Percentiles rank a stretch among this genome's conserved stretches.
Evolutionary conservation across 1,140 invertebrate species (phyloP).

Genomic region (Pollicipes pollicipes): DNA sequence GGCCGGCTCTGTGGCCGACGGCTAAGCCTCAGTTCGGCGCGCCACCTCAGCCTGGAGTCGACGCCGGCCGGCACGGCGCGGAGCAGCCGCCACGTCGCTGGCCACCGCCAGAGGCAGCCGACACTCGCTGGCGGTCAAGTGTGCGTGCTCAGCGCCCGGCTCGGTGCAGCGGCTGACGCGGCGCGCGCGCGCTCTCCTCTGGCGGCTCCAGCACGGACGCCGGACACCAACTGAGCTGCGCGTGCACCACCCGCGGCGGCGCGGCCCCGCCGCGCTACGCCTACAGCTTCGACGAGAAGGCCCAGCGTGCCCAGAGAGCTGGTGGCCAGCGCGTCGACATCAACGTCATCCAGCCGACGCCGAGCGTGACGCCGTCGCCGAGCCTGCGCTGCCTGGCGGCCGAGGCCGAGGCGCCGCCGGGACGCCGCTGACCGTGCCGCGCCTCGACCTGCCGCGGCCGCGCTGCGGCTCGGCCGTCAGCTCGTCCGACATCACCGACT

Average conservation of each 20-base stretch:
- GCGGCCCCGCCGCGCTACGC: neutral
- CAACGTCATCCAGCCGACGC: slow-evolving; percentile 20
- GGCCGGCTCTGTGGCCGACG: neutral
- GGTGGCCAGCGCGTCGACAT: slow-evolving; percentile 19
- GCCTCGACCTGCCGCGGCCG: slow-evolving; percentile 14
- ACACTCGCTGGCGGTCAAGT: neutral
- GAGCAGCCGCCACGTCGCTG: neutral
- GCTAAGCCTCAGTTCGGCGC: neutral
- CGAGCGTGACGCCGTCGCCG: slow-evolving; percentile 13
- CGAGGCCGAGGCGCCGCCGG: slow-evolving; percentile 14
- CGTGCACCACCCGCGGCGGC: neutral
- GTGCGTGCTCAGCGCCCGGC: neutral
- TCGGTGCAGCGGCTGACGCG: neutral
- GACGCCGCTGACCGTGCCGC: slow-evolving; percentile 16
- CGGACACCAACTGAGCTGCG: neutral
- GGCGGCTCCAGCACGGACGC: neutral
- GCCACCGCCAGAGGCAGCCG: neutral
- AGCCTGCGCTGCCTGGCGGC: slow-evolving; percentile 11
- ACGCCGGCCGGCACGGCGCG: neutral
- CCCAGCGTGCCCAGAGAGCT: slow-evolving; percentile 12
- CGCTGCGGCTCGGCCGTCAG: slow-evolving; percentile 9
- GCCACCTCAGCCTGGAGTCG: neutral
- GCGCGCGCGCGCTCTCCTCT: neutral
- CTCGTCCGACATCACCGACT: slow-evolving; percentile 14
- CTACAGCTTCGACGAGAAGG: neutral